Percentiles rank a stretch among this genome's conserved stretches.
Evolutionary conservation across 2,113 vertebrate genomes (phyloP).

Genomic region (Mirza zaza): DNA sequence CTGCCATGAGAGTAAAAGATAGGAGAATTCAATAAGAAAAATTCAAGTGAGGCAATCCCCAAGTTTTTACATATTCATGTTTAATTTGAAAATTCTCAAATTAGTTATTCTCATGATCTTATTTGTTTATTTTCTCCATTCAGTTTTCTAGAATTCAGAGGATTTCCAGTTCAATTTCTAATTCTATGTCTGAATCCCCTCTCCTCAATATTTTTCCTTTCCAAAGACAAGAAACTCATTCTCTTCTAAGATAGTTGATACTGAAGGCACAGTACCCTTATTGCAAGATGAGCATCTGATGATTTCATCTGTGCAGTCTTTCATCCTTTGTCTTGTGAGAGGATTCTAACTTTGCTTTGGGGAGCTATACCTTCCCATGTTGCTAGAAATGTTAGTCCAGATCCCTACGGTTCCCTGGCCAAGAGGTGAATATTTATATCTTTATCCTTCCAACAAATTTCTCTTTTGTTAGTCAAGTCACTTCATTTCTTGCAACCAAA

Average conservation of each 20-base stretch:
- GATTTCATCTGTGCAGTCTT: background rate
- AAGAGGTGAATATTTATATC: background rate
- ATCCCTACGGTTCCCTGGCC: background rate
- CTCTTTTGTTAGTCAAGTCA: background rate
- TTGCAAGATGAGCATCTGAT: background rate
- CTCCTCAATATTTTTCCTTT: background rate
- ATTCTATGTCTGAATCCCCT: background rate
- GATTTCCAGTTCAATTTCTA: slow-evolving; percentile 2
- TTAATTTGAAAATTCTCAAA: slow-evolving; percentile 1
- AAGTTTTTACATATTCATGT: background rate
- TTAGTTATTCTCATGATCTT: background rate
- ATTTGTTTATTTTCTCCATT: background rate
- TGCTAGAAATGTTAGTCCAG: background rate
- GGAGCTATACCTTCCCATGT: background rate
- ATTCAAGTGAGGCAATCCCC: background rate
- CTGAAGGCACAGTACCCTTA: background rate
- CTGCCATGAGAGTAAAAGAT: background rate
- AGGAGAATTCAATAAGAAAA: background rate
- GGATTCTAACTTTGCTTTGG: background rate
- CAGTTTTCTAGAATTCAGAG: slow-evolving; percentile 1
- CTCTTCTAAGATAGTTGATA: background rate
- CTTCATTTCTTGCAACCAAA: background rate
- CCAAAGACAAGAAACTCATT: background rate
- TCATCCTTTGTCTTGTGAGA: background rate
- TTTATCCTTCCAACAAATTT: background rate